Conservation (phyloP, 2,113 vertebrate species). For the Eclectus roratus region DNA sequence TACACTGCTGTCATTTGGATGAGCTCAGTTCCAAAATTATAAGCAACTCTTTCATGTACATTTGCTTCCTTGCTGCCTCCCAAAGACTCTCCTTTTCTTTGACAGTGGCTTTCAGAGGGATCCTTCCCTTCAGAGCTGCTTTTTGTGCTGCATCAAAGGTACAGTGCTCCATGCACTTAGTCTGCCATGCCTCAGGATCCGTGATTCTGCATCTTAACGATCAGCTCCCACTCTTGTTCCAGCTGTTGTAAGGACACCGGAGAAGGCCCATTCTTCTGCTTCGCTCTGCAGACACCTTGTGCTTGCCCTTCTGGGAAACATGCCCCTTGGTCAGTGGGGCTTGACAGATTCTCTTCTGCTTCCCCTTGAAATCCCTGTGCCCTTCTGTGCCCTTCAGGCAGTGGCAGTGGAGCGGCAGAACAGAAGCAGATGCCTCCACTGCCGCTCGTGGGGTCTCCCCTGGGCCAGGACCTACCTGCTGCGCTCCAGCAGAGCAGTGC, state of each 20-base stretch:
- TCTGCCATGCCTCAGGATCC: neutral
- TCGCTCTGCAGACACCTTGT: neutral
- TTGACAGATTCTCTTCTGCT: neutral
- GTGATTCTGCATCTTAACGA: neutral
- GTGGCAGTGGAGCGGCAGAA: neutral
- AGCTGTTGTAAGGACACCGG: neutral
- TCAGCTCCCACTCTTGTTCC: neutral
- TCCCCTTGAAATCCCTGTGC: neutral
- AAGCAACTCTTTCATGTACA: neutral
- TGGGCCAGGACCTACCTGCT: neutral
- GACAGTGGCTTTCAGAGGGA: neutral
- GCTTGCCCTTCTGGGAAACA: neutral
- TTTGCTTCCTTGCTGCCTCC: neutral
- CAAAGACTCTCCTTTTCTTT: neutral
- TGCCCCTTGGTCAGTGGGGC: neutral
- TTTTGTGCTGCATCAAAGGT: neutral
- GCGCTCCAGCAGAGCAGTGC: constrained; percentile 39
- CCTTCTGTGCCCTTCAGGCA: constrained; percentile 19
- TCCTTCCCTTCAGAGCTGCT: neutral
- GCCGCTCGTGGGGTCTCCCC: neutral
- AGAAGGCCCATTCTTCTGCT: neutral
- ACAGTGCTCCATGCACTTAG: neutral
- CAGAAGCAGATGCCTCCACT: neutral
- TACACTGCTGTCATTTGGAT: neutral
- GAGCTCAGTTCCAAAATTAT: neutral